Percentiles rank a stretch among this genome's conserved stretches.
Evolutionary conservation across 2,113 vertebrate genomes (phyloP).

Genomic region (Naja naja): DNA sequence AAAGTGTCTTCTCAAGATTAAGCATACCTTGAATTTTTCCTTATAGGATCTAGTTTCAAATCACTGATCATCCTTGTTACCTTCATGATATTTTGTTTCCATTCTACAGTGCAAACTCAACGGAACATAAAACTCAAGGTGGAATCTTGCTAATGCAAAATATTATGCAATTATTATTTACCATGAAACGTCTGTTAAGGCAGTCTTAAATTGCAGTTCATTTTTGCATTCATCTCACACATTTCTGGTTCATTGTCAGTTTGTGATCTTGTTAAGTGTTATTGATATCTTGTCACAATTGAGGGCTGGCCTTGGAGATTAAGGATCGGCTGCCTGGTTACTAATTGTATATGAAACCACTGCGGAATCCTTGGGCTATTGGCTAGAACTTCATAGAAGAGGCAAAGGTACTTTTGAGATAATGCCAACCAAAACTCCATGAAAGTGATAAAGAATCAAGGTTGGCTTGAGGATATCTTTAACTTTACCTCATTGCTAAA

Average conservation of each 20-base stretch:
- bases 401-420: background rate
- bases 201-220: background rate
- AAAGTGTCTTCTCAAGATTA: background rate
- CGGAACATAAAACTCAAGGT: background rate
- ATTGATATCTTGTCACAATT: background rate
- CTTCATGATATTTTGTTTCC: background rate
- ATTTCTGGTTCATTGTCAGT: background rate
- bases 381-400: background rate
- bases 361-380: background rate
- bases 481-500: background rate
- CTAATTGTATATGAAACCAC: background rate
- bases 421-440: background rate
- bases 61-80: background rate
- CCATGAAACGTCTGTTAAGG: background rate
- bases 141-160: background rate
- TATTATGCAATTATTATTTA: background rate
- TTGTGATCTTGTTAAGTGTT: background rate
- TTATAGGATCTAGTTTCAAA: background rate
- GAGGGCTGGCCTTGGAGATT: background rate
- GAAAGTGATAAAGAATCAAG: background rate
- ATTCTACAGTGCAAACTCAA: background rate
- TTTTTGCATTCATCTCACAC: background rate
- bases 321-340: background rate
- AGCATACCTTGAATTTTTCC: background rate
- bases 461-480: background rate